phyloP scores from a whole-genome alignment of 2,888 invertebrate species.

The Cylindroiulus punctatus region DNA sequence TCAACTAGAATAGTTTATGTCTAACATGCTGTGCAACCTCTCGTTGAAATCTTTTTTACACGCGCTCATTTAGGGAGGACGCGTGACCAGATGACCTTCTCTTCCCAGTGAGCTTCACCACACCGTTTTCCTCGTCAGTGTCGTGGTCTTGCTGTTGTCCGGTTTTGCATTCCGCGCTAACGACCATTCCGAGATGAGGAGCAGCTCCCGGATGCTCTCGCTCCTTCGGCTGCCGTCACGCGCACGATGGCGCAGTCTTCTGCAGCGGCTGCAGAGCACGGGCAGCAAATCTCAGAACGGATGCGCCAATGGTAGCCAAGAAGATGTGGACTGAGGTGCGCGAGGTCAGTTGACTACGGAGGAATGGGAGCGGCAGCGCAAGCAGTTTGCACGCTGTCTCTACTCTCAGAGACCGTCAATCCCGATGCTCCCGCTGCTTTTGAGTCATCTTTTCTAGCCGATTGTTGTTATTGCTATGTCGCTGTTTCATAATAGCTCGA shows the following conservation, averaged over 20 bases:
- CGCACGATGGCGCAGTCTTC: conserved; percentile 44
- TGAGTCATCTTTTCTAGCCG: neutral
- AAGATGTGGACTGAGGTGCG: conserved; percentile 21
- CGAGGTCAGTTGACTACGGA: neutral
- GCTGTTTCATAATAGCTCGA: neutral
- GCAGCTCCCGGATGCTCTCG: conserved; percentile 43
- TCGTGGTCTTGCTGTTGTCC: conserved; percentile 56
- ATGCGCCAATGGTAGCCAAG: conserved; percentile 14
- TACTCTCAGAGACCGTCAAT: neutral
- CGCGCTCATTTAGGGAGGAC: conserved; percentile 48
- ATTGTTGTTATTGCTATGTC: neutral
- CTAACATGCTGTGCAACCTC: neutral
- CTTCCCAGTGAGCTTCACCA: conserved; percentile 49
- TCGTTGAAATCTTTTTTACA: neutral
- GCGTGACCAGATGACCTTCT: conserved; percentile 55
- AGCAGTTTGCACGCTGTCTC: neutral
- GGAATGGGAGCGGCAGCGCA: neutral
- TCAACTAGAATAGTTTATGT: no score
- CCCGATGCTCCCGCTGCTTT: conserved; percentile 14
- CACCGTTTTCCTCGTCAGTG: conserved; percentile 54
- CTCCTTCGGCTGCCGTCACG: conserved; percentile 24
- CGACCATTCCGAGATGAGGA: conserved; percentile 51
- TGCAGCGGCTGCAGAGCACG: conserved; percentile 3
- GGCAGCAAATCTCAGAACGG: neutral
- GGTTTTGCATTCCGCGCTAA: conserved; percentile 53